phyloP scores from a whole-genome alignment of 2,113 vertebrate genomes.

The Ochotona curzoniae region DNA sequence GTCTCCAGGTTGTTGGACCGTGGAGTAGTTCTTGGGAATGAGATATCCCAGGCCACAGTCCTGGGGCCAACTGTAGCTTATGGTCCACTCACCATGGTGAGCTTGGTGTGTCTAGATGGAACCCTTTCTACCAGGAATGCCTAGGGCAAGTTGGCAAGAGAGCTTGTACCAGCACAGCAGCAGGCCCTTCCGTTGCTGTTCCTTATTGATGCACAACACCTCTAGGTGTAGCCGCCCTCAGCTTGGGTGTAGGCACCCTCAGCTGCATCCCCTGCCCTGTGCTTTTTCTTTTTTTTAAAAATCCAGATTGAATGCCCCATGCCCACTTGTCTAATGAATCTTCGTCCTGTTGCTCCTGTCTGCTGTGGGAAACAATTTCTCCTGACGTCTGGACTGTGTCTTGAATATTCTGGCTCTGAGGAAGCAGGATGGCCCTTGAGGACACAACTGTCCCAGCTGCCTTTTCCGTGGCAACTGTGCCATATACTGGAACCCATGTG shows the following conservation, averaged over 20 bases:
- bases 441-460: neutral
- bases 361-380: neutral
- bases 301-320: neutral
- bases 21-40: neutral
- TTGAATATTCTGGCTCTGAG: neutral
- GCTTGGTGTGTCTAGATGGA: no score
- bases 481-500: neutral
- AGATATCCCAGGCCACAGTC: neutral
- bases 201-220: no score
- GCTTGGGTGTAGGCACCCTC: no score
- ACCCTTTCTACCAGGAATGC: neutral
- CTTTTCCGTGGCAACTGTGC: neutral
- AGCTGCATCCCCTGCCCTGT: neutral
- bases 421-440: fast-evolving
- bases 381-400: neutral
- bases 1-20: neutral
- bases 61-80: no score
- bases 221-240: no score
- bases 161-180: no score
- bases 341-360: neutral
- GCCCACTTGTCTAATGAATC: neutral
- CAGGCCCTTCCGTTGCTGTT: neutral
- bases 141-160: neutral
- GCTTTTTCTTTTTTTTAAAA: neutral
- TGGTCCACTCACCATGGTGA: neutral